These are phyloP conservation scores for Miltochrista miniata DNA, from an alignment of 2,888 invertebrate species.

Conservation along the genomic window DNA sequence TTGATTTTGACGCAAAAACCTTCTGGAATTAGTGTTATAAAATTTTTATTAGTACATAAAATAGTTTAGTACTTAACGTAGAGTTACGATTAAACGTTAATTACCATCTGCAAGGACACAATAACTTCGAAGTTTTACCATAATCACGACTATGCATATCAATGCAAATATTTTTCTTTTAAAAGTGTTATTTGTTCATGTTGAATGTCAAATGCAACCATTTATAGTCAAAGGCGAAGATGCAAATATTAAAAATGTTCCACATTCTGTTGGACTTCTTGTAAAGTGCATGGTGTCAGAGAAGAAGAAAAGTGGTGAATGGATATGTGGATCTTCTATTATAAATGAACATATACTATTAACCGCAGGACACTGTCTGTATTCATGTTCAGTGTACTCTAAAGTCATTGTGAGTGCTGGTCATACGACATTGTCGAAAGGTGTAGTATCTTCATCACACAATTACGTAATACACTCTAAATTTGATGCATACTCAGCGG, in stretches of 20 bases:
- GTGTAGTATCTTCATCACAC: background rate
- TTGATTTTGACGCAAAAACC: too few species aligned
- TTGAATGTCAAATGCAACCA: background rate
- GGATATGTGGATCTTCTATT: conserved; percentile 2
- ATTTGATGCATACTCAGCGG: background rate
- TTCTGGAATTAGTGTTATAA: too few species aligned
- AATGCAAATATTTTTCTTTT: background rate
- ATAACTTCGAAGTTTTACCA: background rate
- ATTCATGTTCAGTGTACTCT: background rate
- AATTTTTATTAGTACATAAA: background rate
- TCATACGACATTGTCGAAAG: background rate
- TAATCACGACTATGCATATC: background rate
- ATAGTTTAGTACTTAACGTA: background rate
- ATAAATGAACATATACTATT: background rate
- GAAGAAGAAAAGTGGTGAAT: background rate
- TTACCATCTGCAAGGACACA: background rate
- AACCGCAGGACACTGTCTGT: conserved; percentile 2
- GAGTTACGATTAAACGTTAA: background rate
- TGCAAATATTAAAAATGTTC: background rate
- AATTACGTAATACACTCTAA: background rate
- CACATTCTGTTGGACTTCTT: background rate
- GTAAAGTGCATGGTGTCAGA: background rate
- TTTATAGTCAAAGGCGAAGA: background rate
- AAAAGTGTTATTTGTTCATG: background rate
- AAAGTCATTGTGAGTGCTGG: background rate